Percentiles rank a stretch among this genome's conserved stretches.
Evolutionary conservation across 2,888 invertebrate species (phyloP).

Genomic region (Lasioglossum zephyrum): DNA sequence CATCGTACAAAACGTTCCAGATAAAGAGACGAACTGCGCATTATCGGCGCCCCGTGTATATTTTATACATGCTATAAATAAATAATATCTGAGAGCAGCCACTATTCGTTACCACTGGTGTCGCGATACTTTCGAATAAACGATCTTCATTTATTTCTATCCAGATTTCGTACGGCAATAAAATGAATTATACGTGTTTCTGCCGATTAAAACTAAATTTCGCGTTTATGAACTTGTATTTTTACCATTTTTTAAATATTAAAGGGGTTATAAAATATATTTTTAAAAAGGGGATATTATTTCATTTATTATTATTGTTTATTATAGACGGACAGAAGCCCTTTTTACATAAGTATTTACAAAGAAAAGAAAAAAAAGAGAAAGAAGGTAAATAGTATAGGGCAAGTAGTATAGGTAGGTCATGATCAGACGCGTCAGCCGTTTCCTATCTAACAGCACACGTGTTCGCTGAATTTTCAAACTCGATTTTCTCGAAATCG

Average conservation of each 20-base stretch:
- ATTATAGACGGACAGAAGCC: too few relatives aligned
- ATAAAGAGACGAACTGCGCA: slow-evolving; percentile 1
- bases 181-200: background rate
- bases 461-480: background rate
- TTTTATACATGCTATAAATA: background rate
- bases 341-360: too few relatives aligned
- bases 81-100: background rate
- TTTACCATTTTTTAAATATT: too few relatives aligned
- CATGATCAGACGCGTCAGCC: too few relatives aligned
- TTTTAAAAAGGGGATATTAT: too few relatives aligned
- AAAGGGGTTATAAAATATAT: background rate
- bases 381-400: too few relatives aligned
- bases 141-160: background rate
- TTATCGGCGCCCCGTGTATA: background rate
- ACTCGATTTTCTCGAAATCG: background rate
- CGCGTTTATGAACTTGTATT: background rate
- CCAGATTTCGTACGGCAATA: background rate
- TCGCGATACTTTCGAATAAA: background rate
- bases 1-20: background rate
- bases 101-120: background rate
- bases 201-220: background rate
- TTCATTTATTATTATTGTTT: too few relatives aligned
- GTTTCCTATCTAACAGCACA: too few relatives aligned
- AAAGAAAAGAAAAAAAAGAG: too few relatives aligned
- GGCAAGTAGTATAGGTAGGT: background rate